Conservation (phyloP, 2,888 invertebrate genomes). For the Priocnemis perturbator region DNA sequence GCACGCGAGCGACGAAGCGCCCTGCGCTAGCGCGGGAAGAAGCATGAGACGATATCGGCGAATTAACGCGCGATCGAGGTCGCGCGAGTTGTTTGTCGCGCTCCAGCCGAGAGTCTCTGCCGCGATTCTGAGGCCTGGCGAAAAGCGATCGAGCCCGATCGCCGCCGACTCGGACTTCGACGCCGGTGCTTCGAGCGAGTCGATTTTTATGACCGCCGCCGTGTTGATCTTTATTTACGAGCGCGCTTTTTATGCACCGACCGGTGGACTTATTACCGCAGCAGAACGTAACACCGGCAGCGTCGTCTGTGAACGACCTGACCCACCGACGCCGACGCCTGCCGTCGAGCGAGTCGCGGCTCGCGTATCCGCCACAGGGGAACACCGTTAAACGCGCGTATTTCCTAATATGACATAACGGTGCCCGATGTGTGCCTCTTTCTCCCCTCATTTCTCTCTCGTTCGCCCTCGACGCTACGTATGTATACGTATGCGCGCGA, state of each 20-base stretch:
- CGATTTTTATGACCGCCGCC: background rate
- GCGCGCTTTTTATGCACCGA: background rate
- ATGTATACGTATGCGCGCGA: background rate
- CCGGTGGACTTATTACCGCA: constrained; percentile 1
- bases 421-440: constrained; percentile 54
- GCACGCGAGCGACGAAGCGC: too few relatives aligned
- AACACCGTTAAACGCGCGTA: constrained; percentile 71
- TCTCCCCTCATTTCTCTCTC: constrained; percentile 8
- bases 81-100: too few relatives aligned
- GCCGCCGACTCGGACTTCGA: too few relatives aligned
- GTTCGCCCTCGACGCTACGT: background rate
- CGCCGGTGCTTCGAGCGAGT: too few relatives aligned
- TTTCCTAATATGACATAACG: constrained; percentile 75
- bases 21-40: too few relatives aligned
- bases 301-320: constrained; percentile 4
- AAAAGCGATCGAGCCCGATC: too few relatives aligned
- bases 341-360: too few relatives aligned
- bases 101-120: too few relatives aligned
- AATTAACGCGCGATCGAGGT: too few relatives aligned
- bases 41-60: too few relatives aligned
- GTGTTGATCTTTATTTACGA: background rate
- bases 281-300: background rate
- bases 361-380: constrained; percentile 32
- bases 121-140: too few relatives aligned
- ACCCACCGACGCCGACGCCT: too few relatives aligned